phyloP scores from a whole-genome alignment of 2,797 vertebrate genomes.

The Leucoraja ocellata region DNA sequence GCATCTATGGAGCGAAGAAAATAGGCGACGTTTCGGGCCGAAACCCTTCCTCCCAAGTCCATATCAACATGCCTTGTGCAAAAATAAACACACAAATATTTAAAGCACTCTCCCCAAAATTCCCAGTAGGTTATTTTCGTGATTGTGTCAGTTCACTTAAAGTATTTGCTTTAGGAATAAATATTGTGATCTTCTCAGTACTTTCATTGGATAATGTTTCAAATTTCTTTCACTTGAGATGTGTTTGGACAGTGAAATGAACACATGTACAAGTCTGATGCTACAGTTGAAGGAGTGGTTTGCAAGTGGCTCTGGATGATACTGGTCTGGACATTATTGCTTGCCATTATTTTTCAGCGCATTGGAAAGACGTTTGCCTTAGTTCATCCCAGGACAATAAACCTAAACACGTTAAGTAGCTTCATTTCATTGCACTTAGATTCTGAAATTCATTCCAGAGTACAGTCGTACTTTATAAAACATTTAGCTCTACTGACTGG shows the following conservation, averaged over 20 bases:
- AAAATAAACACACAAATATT: not conserved
- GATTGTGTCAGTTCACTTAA: not conserved
- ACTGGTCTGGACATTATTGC: not conserved
- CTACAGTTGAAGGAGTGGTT: not conserved
- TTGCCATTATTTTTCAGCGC: not conserved
- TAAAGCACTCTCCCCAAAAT: not conserved
- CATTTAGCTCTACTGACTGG: no score
- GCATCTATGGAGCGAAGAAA: no score
- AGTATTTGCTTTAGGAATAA: not conserved
- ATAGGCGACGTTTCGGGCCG: no score
- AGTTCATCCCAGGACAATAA: no score
- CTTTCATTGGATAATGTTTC: not conserved
- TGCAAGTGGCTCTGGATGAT: not conserved
- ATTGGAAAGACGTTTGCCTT: not conserved
- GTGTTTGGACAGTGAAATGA: not conserved
- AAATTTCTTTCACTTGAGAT: not conserved
- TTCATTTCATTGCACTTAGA: no score
- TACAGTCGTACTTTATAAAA: no score
- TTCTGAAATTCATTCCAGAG: no score
- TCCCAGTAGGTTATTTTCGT: not conserved
- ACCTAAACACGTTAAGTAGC: no score
- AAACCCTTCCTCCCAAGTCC: no score
- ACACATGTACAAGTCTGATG: not conserved
- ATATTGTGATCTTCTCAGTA: not conserved
- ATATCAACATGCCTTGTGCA: no score